Conservation (phyloP, 2,888 invertebrate genomes). For the Drosophila paucipuncta region DNA sequence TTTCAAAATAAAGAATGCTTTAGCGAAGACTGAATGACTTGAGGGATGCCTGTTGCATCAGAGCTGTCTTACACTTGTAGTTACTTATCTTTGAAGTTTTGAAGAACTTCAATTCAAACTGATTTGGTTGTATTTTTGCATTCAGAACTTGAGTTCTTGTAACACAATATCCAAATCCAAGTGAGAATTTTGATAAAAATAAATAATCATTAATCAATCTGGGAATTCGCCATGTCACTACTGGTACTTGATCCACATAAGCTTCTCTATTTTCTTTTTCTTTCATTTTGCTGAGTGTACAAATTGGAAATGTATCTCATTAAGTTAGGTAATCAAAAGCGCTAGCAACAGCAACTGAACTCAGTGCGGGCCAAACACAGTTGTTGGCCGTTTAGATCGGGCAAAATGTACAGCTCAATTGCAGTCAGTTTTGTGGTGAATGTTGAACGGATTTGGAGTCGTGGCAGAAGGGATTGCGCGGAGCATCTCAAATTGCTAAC, state of each 20-base stretch:
- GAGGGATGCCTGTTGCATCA: not conserved
- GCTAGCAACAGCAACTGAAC: constrained; percentile 43
- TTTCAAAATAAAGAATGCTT: not conserved
- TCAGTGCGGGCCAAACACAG: constrained; percentile 8
- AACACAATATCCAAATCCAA: not conserved
- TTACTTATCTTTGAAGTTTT: not conserved
- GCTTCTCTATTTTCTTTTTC: not conserved
- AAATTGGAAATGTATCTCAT: constrained; percentile 46
- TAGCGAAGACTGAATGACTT: not conserved
- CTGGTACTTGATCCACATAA: not conserved
- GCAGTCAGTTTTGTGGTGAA: constrained; percentile 34
- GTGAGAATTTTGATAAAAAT: not conserved
- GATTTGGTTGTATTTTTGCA: fast-evolving
- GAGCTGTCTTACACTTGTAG: not conserved
- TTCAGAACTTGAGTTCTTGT: not conserved
- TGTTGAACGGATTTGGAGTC: constrained; percentile 36
- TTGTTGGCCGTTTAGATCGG: constrained; percentile 13
- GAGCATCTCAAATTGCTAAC: constrained; percentile 53
- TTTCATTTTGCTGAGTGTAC: constrained; percentile 1
- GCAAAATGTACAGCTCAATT: constrained; percentile 40
- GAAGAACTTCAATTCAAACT: not conserved
- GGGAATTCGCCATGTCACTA: not conserved
- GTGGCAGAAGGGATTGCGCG: constrained; percentile 49
- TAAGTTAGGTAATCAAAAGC: constrained; percentile 42
- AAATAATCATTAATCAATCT: not conserved